Percentiles rank a stretch among this genome's conserved stretches.
These are phyloP conservation scores for Elysia chlorotica DNA, from an alignment of 1,140 invertebrate species.

Conservation along the genomic window DNA sequence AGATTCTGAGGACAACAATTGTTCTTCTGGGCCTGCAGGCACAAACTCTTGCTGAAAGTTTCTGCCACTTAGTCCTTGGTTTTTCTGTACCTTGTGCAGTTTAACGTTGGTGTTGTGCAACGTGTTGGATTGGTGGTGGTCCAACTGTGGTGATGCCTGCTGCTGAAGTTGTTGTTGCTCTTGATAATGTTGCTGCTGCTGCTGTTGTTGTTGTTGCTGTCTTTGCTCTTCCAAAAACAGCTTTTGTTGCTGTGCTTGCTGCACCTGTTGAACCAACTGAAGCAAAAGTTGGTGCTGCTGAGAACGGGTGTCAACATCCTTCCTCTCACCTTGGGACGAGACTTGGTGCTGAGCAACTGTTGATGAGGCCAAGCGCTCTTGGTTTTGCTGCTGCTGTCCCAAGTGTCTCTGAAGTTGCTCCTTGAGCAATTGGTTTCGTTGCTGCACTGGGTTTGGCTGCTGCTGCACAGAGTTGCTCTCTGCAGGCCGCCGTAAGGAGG, in stretches of 20 bases:
- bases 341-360: too few relatives aligned
- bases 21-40: too few relatives aligned
- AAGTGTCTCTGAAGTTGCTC: background rate
- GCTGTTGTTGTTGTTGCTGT: background rate
- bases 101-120: too few relatives aligned
- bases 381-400: background rate
- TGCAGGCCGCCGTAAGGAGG: slow-evolving; percentile 1
- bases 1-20: too few relatives aligned
- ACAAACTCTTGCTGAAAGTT: too few relatives aligned
- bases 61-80: too few relatives aligned
- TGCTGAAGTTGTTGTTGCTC: background rate
- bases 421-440: background rate
- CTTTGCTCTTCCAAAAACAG: background rate
- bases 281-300: background rate
- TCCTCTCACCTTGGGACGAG: too few relatives aligned
- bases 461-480: background rate
- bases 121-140: too few relatives aligned
- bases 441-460: background rate
- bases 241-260: background rate
- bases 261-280: slow-evolving; percentile 1
- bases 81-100: too few relatives aligned
- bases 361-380: too few relatives aligned
- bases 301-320: too few relatives aligned
- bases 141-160: too few relatives aligned
- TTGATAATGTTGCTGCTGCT: background rate